Base-by-base conservation (phyloP, 2,797 vertebrate species). In the Lerista edwardsae region DNA sequence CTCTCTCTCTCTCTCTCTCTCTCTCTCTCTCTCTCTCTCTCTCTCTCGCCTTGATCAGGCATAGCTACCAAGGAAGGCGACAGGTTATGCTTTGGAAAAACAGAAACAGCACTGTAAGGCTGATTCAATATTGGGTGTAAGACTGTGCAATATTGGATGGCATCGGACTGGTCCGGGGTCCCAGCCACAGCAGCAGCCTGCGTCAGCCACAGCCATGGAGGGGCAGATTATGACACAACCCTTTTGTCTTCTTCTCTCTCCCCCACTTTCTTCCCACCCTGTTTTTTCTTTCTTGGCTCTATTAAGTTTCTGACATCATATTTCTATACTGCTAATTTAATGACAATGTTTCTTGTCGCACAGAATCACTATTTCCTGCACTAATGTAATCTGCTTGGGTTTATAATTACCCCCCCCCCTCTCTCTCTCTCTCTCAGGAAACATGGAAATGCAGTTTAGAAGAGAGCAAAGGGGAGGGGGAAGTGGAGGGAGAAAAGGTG, bases 341-440 rank as follows among this genome's bases (percentile, higher is more conserved):
- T 82, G 87, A 44, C 91, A 89, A 89, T 67, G 1, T 89, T 88
- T 79, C 87, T 91, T 73, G 86, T 77, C 78, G 69, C 87, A 12
- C 76, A 76, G 76, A 89, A 86, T 89, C 85, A 90, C 65, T 85
- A 86, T 85, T 92, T 93, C 93, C 51, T 19, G 86, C 81, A 74
- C 80, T 86, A 84, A 94, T 92, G 91, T 84, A 78, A 84, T 87
- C 82, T 87, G 83, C 88, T 79, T 88, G 85, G 82, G 80, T 89
- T 83, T 86, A 79, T 25, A 84, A 69, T 31, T 41, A 75, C 31
- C 57, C 47, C 44, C 39, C 36, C 61, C 15, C 80, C 61, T 3
- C 41, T 3, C 27, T 36, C 36, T 34, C 29, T 31, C 21, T 19
- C 69, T 25, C 67, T 36, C 62, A 59, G 71, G 84, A 80, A 80